Base-by-base conservation (phyloP, 2,113 vertebrate genomes). In the Puffinus mauretanicus region DNA sequence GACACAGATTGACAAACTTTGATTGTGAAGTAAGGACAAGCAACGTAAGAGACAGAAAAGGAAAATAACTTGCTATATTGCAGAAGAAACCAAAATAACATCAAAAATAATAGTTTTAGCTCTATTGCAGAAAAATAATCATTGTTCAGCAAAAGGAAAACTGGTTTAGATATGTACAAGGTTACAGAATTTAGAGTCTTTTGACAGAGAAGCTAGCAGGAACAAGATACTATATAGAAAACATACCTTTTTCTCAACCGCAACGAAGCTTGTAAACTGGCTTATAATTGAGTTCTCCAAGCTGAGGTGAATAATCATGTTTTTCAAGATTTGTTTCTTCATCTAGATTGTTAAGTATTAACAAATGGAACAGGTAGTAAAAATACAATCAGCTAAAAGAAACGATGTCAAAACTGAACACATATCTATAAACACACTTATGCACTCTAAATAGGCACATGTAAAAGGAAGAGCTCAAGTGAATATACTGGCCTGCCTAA, bases 231-330 rank as follows among this genome's bases (percentile, higher is more conserved):
- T 75, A 90, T 58, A 85, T 49, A 60, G 25, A 82, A 25, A 87
- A 94, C 91, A 51, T 96, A 99, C 99, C 98, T 99, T 98, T 96
- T 99, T 98, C 97, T 99, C 99, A 67, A 99, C 93, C 42, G 99
- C 99, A 81, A 99, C 97, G 61, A 99, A 99, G 96, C 99, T 99
- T 97, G 99, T 99, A 93, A 99, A 99, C 84, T 99, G 98, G 78
- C 98, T 99, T 83, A 99, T 96, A 77, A 99, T 97, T 85, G 98
- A 99, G 94, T 98, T 98, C 95, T 99, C 98, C 97, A 98, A 98
- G 97, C 99, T 99, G 60, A 99, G 91, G 40, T 98, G 92, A 71
- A 99, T 95, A 94, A 99, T 98, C 93, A 97, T 98, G 79, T 98
- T 97, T 95, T 99, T 99, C 96, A 99, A 75, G 82, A 94, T 93